A percentile compares a stretch with the other conserved stretches of the same genome.
Evolutionary conservation across 2,113 vertebrate genomes (phyloP).

Genomic region (Sorex fumeus): DNA sequence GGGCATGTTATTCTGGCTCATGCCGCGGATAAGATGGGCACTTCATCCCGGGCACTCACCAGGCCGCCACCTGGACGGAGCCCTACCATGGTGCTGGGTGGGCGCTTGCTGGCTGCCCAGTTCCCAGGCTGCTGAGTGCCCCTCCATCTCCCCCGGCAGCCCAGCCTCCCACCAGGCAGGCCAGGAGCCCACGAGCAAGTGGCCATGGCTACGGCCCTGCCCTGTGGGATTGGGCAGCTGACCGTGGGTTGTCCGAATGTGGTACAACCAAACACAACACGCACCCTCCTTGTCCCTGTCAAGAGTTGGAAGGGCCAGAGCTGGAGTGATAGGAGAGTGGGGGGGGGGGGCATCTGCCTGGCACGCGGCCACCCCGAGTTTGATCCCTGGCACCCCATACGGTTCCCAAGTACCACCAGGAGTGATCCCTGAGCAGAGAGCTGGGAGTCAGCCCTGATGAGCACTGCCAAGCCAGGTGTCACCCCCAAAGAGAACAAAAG

Average conservation of each 20-base stretch:
- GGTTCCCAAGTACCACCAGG: too few species aligned
- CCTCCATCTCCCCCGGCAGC: neutral
- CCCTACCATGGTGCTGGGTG: rapidly evolving
- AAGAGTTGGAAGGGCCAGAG: neutral
- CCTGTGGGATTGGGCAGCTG: neutral
- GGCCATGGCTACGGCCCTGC: rapidly evolving
- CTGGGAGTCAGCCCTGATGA: too few species aligned
- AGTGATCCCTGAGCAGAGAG: too few species aligned
- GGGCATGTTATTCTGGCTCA: neutral
- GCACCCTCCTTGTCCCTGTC: neutral
- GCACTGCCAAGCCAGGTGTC: too few species aligned
- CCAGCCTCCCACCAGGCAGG: rapidly evolving
- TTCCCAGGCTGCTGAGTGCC: rapidly evolving
- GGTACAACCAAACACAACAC: neutral
- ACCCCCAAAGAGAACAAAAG: too few species aligned
- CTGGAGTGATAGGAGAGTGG: too few species aligned
- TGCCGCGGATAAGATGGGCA: neutral
- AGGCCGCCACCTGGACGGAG: too few species aligned
- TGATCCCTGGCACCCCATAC: too few species aligned
- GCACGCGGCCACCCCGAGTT: too few species aligned
- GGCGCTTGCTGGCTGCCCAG: neutral
- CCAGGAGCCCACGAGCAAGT: neutral
- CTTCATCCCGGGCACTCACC: neutral
- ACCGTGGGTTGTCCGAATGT: rapidly evolving
- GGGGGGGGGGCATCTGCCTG: too few species aligned